phyloP scores from a whole-genome alignment of 2,888 invertebrate genomes.

The Sinopyrophorus schimmeli region DNA sequence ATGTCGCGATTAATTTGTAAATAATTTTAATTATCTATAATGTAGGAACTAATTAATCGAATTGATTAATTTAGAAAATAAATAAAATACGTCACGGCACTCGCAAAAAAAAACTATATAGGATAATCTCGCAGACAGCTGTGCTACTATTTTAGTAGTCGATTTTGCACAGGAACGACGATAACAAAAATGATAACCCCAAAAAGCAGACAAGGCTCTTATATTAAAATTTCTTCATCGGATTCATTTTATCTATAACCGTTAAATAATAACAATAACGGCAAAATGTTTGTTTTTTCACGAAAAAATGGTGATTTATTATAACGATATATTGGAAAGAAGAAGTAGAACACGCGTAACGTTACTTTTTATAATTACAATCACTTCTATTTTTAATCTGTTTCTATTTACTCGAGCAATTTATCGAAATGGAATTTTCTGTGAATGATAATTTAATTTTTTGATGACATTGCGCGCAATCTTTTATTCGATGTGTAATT shows the following conservation, averaged over 20 bases:
- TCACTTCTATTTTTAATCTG: slow-evolving; percentile 18
- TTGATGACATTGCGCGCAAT: slow-evolving; percentile 20
- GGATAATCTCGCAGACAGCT: slow-evolving; percentile 14
- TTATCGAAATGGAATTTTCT: slow-evolving; percentile 22
- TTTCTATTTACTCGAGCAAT: slow-evolving; percentile 13
- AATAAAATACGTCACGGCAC: slow-evolving; percentile 8
- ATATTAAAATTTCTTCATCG: slow-evolving; percentile 6
- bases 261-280: slow-evolving; percentile 12
- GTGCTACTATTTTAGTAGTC: slow-evolving; percentile 11
- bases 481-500: slow-evolving; percentile 13
- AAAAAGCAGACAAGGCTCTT: slow-evolving; percentile 8
- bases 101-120: slow-evolving; percentile 5
- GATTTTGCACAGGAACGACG: slow-evolving; percentile 14
- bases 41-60: slow-evolving; percentile 15
- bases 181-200: slow-evolving; percentile 21
- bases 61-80: slow-evolving; percentile 18
- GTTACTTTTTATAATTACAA: slow-evolving; percentile 7
- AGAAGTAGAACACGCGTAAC: slow-evolving; percentile 11
- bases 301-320: slow-evolving; percentile 5
- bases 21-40: too few relatives aligned
- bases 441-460: slow-evolving; percentile 17
- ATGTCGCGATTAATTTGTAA: too few relatives aligned
- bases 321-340: not conserved
- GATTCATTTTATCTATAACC: not conserved
- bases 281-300: slow-evolving; percentile 3